These are phyloP conservation scores for Prietella phreatophila DNA, from an alignment of 2,113 vertebrate species.

Conservation along the genomic window DNA sequence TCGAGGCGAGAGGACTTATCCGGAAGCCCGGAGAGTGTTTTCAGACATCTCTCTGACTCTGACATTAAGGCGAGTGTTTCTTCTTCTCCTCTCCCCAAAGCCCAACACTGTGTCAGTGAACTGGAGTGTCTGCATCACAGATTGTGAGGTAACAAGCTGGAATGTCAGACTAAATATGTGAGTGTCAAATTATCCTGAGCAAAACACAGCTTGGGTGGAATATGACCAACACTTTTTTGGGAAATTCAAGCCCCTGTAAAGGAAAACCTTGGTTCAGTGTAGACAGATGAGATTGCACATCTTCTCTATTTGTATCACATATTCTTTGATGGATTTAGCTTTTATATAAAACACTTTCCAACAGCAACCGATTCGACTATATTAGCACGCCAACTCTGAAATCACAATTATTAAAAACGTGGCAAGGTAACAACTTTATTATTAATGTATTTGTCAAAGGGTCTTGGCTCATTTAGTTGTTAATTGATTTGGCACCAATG, in stretches of 20 bases:
- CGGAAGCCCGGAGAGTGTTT: conserved; percentile 34
- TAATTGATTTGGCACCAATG: background rate
- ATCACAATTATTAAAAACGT: background rate
- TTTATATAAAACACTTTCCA: background rate
- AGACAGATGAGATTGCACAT: background rate
- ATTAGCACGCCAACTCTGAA: background rate
- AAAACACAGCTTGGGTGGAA: conserved; percentile 18
- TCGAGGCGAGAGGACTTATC: conserved; percentile 48
- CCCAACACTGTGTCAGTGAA: conserved; percentile 39
- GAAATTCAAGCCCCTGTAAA: background rate
- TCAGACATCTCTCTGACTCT: conserved; percentile 28
- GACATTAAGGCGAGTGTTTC: conserved; percentile 39
- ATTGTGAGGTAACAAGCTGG: conserved; percentile 45
- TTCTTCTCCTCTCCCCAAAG: conserved; percentile 46
- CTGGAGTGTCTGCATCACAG: conserved; percentile 30
- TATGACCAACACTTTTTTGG: background rate
- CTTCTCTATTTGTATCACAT: background rate
- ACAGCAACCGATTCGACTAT: background rate
- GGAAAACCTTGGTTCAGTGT: background rate
- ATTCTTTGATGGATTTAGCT: background rate
- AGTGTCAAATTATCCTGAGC: conserved; percentile 42
- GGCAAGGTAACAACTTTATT: background rate
- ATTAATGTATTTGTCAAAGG: background rate
- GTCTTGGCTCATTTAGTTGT: background rate
- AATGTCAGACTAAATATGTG: conserved; percentile 11